Conservation (phyloP, 2,888 invertebrate species). For the Gymnoscelis rufifasciata region DNA sequence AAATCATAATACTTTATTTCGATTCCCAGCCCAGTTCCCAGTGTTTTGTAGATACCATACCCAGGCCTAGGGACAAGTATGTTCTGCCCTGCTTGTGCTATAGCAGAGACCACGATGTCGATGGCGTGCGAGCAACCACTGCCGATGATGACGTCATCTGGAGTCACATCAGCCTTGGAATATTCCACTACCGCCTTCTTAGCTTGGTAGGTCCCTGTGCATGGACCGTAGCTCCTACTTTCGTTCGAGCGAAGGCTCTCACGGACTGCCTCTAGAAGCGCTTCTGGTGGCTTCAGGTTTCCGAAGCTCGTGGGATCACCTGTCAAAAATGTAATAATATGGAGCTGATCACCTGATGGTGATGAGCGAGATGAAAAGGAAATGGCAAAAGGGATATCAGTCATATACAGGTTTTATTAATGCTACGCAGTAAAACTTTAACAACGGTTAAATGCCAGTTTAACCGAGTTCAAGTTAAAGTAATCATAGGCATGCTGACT, state of each 20-base stretch:
- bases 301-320: constrained; percentile 98
- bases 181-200: constrained; percentile 92
- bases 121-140: constrained; percentile 97
- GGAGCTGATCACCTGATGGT: neutral
- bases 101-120: constrained; percentile 91
- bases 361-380: too few species aligned
- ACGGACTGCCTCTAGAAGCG: constrained; percentile 87
- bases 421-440: too few species aligned
- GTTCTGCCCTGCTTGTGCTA: constrained; percentile 94
- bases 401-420: too few species aligned
- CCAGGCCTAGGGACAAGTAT: constrained; percentile 95
- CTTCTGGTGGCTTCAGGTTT: constrained; percentile 88
- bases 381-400: too few species aligned
- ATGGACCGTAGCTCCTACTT: constrained; percentile 92
- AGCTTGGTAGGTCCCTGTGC: constrained; percentile 87
- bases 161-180: constrained; percentile 75
- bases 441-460: too few species aligned
- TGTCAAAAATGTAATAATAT: constrained; percentile 44
- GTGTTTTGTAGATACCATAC: constrained; percentile 92
- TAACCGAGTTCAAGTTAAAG: too few species aligned
- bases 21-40: constrained; percentile 90
- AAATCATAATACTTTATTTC: constrained; percentile 86
- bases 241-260: constrained; percentile 82
- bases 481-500: too few species aligned
- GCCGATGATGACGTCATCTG: constrained; percentile 91